Evolutionary conservation across 1,140 invertebrate genomes (phyloP), one percentile per base, ranked within the genome.

Genomic region (Apis florea): DNA sequence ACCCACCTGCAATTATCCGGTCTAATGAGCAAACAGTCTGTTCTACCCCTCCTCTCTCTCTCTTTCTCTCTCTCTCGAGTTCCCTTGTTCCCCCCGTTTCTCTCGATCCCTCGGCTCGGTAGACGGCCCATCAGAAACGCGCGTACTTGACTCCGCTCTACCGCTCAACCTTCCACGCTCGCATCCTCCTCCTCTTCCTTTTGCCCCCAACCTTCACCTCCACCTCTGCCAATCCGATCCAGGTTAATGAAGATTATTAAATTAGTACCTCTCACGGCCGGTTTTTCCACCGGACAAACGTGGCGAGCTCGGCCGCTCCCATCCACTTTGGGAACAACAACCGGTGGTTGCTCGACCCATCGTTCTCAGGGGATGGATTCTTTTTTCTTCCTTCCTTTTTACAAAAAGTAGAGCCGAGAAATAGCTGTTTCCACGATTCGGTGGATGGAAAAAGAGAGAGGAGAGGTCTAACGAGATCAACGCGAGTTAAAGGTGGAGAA

Each of bases 1-100:
- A 80, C 88, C 88, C 89, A 91, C 90, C 91, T 91, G 89, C 90
- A 93, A 93, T 92, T 93, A 93, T 92, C 90, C 92, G 92, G 91
- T 92, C 92, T 93, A 93, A 92, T 93, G 92, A 93, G 91, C 91
- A 93, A 92, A 92, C 91, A 93, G 91, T 90, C 88, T 88, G 83
- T 76, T 87, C 79, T 63, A 40, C 79, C 75, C 74, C 64, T 61
- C 68, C 66, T 63, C 69, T 88, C 70, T 67, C 21, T 82, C 67
- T 64, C 78, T n/a, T n/a, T n/a, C 31, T 40, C 31, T 40, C 6
- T 40, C 31, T 40, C 31, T 61, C 64, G 70, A 9, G 79, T 69
- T 84, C 78, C 26, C 74, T 83, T 67, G 80, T 79, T 4, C 31
- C 53, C 54, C 76, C 76, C 82, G 74, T 79, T 72, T 80, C 63